Base-by-base conservation (phyloP, 2,888 invertebrate genomes). In the Lasiommata megera region DNA sequence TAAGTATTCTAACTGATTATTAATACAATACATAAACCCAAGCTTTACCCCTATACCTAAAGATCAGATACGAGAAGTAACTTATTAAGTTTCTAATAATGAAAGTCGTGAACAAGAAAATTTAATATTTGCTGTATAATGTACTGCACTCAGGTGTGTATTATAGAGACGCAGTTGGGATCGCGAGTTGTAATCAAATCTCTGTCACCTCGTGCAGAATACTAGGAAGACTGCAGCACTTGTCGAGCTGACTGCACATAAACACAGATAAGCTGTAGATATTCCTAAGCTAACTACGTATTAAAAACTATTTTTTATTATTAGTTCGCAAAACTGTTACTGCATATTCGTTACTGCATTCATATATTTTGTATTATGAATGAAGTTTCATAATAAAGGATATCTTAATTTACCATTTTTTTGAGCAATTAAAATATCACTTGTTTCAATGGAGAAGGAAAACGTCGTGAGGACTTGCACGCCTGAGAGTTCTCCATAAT, bases 151-250 rank as follows among this genome's bases (percentile, higher is more conserved):
- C 48, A 48, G 54, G 51, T 57, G 56, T 58, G 46, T 44, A 56
- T 46, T 54, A 40, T 38, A 31, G 12, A 41, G 46, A 46, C 50
- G 38, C 60, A 55, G 56, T 61, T 56, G 54, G 43, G 52, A 54
- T 51, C 37, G 50, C 18, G 51, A 50, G 53, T 54, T 56, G 59
- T 63, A 55, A 61, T 61, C 59, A 63, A 54, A 57, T 63, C 50
- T 58, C 48, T 56, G 56, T 61, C 61, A 61, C 43, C 38, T 46
- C 36, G 50, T 37, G 14, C 18, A 46, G 29, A 52, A 38, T 46
- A 46, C 29, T 46, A 46, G 43, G 51, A 37, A 43, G 16, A 46
- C 56, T 52, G 41, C 40, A 14, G 52, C 12, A 14, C 31, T 5
- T 1, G 14, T 37, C 1, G 8, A 23, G 28, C 7, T 14, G 11